Conservation (phyloP, 2,888 invertebrate genomes). For the Biston stratarius region DNA sequence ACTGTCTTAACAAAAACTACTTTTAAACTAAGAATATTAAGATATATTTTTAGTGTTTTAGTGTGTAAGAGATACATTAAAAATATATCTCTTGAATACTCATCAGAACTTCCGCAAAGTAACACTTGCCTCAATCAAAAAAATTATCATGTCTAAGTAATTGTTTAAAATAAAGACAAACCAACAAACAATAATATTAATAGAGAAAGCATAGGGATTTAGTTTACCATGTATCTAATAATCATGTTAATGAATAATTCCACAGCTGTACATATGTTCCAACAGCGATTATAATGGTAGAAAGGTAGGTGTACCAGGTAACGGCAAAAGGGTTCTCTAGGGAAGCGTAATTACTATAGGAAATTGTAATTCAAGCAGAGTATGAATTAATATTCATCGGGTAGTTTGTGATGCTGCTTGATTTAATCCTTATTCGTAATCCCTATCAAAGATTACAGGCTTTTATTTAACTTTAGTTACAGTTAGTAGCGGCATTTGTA, state of each 20-base stretch:
- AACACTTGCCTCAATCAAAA: too few relatives aligned
- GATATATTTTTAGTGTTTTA: too few relatives aligned
- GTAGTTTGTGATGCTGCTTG: slow-evolving; percentile 15
- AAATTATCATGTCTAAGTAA: too few relatives aligned
- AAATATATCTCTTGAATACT: too few relatives aligned
- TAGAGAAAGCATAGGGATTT: background rate
- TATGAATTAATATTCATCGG: slow-evolving; percentile 26
- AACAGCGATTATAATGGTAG: slow-evolving; percentile 4
- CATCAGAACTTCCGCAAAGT: too few relatives aligned
- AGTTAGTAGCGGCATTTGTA: too few relatives aligned
- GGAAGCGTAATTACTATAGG: slow-evolving; percentile 12
- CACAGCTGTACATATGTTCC: background rate
- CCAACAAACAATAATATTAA: too few relatives aligned
- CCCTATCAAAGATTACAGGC: background rate
- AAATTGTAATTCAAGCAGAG: slow-evolving; percentile 25
- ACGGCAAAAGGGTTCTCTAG: slow-evolving; percentile 13
- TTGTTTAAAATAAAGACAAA: too few relatives aligned
- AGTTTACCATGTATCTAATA: background rate
- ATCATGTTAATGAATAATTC: slow-evolving; percentile 3
- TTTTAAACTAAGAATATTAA: too few relatives aligned
- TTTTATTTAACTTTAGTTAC: too few relatives aligned
- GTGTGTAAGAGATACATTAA: too few relatives aligned
- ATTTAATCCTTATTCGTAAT: background rate
- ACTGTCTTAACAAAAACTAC: too few relatives aligned
- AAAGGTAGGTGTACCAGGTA: background rate